Evolutionary conservation across 2,888 invertebrate species (phyloP).

Genomic region (Scelioninae gen. 2): DNA sequence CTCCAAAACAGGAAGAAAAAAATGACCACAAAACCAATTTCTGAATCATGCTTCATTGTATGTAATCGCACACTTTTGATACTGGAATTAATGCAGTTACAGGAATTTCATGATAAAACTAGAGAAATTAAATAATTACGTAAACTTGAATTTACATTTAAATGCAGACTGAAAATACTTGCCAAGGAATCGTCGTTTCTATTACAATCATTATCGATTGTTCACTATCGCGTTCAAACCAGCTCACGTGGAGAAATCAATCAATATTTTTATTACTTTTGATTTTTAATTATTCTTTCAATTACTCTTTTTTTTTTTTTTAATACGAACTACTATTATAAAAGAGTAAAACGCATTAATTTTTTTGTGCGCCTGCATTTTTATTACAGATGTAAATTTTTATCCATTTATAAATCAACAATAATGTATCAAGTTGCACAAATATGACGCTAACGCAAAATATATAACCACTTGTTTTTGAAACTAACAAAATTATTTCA

Average conservation of each 20-base stretch:
- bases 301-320: no score
- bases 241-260: neutral
- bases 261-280: no score
- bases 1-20: no score
- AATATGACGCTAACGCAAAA: neutral
- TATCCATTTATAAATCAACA: neutral
- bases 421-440: neutral
- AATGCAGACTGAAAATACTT: constrained; percentile 23
- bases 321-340: no score
- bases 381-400: no score
- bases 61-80: no score
- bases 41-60: no score
- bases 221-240: neutral
- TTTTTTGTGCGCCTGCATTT: neutral
- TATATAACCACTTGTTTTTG: neutral
- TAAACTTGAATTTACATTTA: constrained; percentile 5
- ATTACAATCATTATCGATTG: constrained; percentile 10
- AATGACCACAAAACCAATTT: no score
- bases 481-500: neutral
- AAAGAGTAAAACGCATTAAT: no score
- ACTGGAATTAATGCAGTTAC: neutral
- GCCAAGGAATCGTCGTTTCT: constrained; percentile 11
- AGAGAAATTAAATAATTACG: neutral
- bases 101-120: neutral
- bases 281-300: neutral